These are phyloP conservation scores for Epistrophe grossulariae DNA, from an alignment of 2,888 invertebrate genomes.

Conservation along the genomic window DNA sequence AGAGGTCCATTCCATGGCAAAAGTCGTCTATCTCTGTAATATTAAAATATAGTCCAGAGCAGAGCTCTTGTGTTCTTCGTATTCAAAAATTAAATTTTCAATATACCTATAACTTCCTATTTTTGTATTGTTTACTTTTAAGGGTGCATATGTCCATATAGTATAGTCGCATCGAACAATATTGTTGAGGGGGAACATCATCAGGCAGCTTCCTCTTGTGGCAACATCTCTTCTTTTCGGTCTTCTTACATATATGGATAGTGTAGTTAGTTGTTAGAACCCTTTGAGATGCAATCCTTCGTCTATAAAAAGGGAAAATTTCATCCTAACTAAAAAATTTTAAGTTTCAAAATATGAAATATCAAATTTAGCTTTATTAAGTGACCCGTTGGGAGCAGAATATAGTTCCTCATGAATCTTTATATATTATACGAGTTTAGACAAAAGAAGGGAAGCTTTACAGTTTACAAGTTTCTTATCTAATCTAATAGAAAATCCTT, in stretches of 20 bases:
- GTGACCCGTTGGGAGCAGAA: conserved; percentile 20
- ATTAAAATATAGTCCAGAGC: neutral
- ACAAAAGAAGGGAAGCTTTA: neutral
- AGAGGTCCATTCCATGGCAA: neutral
- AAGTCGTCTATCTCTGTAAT: neutral
- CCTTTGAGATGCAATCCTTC: neutral
- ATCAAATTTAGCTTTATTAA: conserved; percentile 49
- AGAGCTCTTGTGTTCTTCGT: neutral
- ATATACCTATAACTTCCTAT: neutral
- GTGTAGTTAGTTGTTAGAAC: neutral
- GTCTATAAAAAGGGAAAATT: conserved; percentile 38
- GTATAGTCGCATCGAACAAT: neutral
- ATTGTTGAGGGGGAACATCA: neutral
- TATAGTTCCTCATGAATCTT: neutral
- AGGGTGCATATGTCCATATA: neutral
- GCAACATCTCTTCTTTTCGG: neutral
- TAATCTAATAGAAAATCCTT: no score
- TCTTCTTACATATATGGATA: neutral
- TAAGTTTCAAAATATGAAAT: conserved; percentile 32
- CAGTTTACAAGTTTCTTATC: conserved; percentile 10
- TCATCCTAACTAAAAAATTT: conserved; percentile 36
- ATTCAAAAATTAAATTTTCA: neutral
- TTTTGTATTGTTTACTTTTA: neutral
- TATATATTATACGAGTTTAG: neutral
- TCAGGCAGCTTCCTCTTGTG: neutral